phyloP scores from a whole-genome alignment of 2,888 invertebrate species.

The Onthophagus sagittarius region DNA sequence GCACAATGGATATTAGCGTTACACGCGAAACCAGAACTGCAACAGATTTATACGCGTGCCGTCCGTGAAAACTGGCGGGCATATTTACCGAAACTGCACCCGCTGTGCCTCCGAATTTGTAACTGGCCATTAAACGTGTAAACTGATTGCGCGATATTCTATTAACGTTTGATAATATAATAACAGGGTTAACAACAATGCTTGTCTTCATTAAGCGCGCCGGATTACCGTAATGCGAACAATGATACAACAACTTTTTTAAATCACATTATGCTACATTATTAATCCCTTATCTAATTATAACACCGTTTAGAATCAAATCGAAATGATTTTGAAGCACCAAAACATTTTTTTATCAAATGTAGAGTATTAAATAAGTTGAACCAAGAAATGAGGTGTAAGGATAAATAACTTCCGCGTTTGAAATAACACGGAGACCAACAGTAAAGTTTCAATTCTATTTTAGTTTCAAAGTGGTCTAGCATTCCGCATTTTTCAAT shows the following conservation, averaged over 20 bases:
- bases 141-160: neutral
- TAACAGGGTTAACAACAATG: neutral
- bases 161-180: neutral
- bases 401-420: neutral
- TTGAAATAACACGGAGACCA: neutral
- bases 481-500: too few relatives aligned
- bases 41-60: neutral
- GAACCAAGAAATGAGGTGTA: too few relatives aligned
- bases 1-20: neutral
- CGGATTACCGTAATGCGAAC: neutral
- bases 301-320: too few relatives aligned
- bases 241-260: neutral
- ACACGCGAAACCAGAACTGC: neutral
- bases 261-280: too few relatives aligned
- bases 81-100: neutral
- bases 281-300: too few relatives aligned
- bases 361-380: too few relatives aligned
- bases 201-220: neutral
- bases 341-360: too few relatives aligned
- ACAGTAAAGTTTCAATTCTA: neutral
- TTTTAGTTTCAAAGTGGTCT: neutral
- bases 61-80: neutral
- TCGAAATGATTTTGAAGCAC: too few relatives aligned
- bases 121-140: neutral
- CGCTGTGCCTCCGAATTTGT: neutral